phyloP scores from a whole-genome alignment of 2,888 invertebrate species.

The Drosophila trichaetosa region DNA sequence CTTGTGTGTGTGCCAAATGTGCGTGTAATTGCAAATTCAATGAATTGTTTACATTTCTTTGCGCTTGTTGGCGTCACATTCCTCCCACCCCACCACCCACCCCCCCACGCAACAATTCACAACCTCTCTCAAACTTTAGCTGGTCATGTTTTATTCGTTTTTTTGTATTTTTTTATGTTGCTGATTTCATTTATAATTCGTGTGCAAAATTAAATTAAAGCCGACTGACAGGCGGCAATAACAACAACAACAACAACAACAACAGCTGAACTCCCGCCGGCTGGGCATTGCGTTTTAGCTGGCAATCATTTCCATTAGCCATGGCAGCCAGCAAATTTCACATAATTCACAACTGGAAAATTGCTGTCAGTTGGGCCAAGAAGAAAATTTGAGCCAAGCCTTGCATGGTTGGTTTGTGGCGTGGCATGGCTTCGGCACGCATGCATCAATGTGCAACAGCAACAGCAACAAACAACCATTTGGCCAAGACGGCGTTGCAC shows the following conservation, averaged over 20 bases:
- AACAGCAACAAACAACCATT: constrained; percentile 25
- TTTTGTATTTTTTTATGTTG: constrained; percentile 49
- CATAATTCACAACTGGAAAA: constrained; percentile 80
- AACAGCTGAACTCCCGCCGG: constrained; percentile 31
- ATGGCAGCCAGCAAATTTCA: constrained; percentile 75
- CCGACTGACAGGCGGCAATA: constrained; percentile 71
- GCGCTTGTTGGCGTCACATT: constrained; percentile 70
- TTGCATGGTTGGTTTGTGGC: constrained; percentile 55
- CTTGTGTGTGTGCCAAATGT: constrained; percentile 71
- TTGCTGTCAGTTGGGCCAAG: constrained; percentile 71
- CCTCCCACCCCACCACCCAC: constrained; percentile 1
- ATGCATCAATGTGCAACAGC: constrained; percentile 75
- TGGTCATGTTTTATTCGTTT: constrained; percentile 57
- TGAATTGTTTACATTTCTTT: constrained; percentile 82
- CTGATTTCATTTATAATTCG: constrained; percentile 79
- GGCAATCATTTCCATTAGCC: constrained; percentile 78
- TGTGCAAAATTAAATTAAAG: constrained; percentile 79
- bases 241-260: constrained; percentile 34
- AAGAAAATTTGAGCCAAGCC: constrained; percentile 61
- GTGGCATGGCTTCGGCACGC: constrained; percentile 60
- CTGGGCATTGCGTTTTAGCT: constrained; percentile 74
- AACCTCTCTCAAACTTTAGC: constrained; percentile 27
- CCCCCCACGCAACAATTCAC: not conserved
- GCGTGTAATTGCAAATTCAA: constrained; percentile 83
- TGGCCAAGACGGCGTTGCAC: constrained; percentile 56